Percentiles rank a stretch among this genome's conserved stretches.
These are phyloP conservation scores for Ganaspis brasiliensis DNA, from an alignment of 2,888 invertebrate genomes.

Conservation along the genomic window DNA sequence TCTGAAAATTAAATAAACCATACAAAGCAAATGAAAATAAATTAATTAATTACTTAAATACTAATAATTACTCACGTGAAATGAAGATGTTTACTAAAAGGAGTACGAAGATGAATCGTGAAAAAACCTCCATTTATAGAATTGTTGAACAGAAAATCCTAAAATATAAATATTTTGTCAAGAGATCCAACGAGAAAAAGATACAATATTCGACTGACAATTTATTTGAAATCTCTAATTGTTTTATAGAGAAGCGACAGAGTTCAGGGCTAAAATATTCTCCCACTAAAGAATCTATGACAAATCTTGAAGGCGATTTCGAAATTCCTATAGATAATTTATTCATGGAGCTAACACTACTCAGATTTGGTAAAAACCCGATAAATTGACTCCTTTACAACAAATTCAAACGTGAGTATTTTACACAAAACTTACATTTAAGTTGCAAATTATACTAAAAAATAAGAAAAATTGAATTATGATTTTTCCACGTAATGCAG, in stretches of 20 bases:
- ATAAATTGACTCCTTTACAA: neutral
- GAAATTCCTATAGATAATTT: neutral
- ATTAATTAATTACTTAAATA: too few relatives aligned
- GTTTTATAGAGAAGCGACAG: neutral
- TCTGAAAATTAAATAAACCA: too few relatives aligned
- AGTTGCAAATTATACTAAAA: too few relatives aligned
- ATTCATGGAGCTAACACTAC: neutral
- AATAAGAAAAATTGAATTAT: too few relatives aligned
- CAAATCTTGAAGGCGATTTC: conserved; percentile 12
- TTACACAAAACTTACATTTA: neutral
- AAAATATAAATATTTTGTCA: too few relatives aligned
- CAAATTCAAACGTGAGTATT: neutral
- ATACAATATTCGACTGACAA: conserved; percentile 33
- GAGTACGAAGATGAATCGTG: too few relatives aligned
- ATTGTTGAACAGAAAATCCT: too few relatives aligned
- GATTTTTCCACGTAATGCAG: too few relatives aligned
- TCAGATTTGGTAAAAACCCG: neutral
- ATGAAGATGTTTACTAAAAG: too few relatives aligned
- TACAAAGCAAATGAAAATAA: too few relatives aligned
- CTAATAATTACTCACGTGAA: too few relatives aligned
- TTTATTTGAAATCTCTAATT: conserved; percentile 27
- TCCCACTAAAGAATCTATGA: neutral
- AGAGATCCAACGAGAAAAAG: neutral
- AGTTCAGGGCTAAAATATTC: neutral
- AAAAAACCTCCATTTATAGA: too few relatives aligned